Evolutionary conservation across 1,140 invertebrate species (phyloP).

Genomic region (Homarus americanus): DNA sequence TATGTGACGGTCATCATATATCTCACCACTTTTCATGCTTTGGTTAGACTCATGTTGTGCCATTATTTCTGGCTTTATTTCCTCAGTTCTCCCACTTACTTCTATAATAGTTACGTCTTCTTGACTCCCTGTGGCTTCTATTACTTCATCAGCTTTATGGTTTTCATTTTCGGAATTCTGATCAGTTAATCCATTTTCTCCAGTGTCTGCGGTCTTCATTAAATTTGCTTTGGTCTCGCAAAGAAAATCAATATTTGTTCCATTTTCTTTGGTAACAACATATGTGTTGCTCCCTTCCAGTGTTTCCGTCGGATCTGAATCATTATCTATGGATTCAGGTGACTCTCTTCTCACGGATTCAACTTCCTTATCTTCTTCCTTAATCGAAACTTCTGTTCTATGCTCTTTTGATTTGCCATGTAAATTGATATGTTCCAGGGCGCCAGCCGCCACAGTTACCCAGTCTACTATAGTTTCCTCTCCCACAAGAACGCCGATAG

Average conservation of each 20-base stretch:
- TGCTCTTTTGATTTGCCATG: not conserved
- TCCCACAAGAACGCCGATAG: not conserved
- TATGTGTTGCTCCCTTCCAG: not conserved
- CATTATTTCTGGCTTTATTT: too few species aligned
- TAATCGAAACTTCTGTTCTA: not conserved
- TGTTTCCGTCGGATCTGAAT: not conserved
- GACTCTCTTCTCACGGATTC: not conserved
- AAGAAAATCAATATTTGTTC: slow-evolving; percentile 21
- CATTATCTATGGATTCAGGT: not conserved
- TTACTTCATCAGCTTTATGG: too few species aligned
- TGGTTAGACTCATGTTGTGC: too few species aligned
- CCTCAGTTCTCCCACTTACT: too few species aligned
- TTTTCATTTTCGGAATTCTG: too few species aligned
- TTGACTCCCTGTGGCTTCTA: too few species aligned
- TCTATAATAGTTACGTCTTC: too few species aligned
- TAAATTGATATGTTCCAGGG: not conserved
- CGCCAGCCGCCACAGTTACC: not conserved
- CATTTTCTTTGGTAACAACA: slow-evolving; percentile 27
- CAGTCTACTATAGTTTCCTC: not conserved
- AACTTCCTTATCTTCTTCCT: not conserved
- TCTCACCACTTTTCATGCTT: too few species aligned
- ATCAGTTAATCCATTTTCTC: too few species aligned
- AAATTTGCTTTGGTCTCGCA: not conserved
- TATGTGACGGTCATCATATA: too few species aligned
- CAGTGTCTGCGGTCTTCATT: not conserved